Percentiles rank a stretch among this genome's conserved stretches.
These are phyloP conservation scores for Thripadectes ignobilis DNA, from an alignment of 2,797 vertebrate genomes.

Conservation along the genomic window DNA sequence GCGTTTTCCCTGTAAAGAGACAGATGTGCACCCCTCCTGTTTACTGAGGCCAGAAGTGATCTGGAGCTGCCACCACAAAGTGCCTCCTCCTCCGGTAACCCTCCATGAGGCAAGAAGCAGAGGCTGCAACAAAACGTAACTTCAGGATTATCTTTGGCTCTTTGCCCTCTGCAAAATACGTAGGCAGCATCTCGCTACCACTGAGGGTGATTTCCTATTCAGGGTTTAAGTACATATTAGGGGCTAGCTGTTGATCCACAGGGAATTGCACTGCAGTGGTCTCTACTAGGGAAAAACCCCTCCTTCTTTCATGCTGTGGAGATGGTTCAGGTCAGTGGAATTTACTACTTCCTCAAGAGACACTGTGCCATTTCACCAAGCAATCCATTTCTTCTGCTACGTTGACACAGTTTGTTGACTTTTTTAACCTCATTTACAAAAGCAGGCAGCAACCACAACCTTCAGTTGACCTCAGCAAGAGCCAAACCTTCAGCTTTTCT, in stretches of 20 bases:
- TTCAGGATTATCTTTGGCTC: not conserved
- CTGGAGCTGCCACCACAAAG: not conserved
- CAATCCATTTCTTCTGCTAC: not conserved
- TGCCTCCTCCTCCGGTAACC: not conserved
- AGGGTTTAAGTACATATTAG: not conserved
- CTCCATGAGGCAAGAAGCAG: accelerated
- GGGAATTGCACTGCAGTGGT: not conserved
- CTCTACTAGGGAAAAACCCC: not conserved
- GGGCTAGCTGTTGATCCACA: not conserved
- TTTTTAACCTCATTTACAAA: not conserved
- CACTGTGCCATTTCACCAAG: not conserved
- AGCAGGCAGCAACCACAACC: not conserved
- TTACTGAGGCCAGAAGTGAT: not conserved
- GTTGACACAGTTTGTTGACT: not conserved
- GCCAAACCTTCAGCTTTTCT: not conserved
- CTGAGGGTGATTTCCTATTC: not conserved
- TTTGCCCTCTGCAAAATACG: not conserved
- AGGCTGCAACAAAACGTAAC: not conserved
- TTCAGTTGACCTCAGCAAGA: not conserved
- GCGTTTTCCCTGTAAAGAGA: not conserved
- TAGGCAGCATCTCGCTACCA: not conserved
- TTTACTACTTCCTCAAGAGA: not conserved
- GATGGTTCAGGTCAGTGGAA: not conserved
- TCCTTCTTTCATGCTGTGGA: not conserved
- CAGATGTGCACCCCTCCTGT: not conserved